These are phyloP conservation scores for Tinea trinotella DNA, from an alignment of 2,888 invertebrate species.

Conservation along the genomic window DNA sequence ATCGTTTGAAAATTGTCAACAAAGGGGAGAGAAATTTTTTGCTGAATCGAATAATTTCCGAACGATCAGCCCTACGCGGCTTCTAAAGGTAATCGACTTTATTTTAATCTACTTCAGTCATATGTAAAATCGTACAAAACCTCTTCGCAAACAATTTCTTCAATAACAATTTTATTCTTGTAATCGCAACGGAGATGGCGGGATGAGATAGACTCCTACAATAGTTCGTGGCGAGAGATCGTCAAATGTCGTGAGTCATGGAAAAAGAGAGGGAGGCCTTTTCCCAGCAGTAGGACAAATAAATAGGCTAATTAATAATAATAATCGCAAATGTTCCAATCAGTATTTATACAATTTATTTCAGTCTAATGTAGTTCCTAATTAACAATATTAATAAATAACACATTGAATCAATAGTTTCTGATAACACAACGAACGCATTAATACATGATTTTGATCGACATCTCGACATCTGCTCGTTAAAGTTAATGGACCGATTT, in stretches of 20 bases:
- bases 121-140: background rate
- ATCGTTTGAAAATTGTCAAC: constrained; percentile 15
- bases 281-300: no score
- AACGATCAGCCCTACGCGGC: background rate
- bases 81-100: background rate
- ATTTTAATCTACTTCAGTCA: background rate
- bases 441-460: constrained; percentile 65
- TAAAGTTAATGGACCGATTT: constrained; percentile 63
- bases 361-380: no score
- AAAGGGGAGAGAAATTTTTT: background rate
- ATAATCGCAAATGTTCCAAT: no score
- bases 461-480: constrained; percentile 70
- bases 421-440: constrained; percentile 28
- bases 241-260: no score
- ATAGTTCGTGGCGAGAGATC: no score
- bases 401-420: background rate
- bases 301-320: no score
- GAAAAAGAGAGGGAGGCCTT: no score
- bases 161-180: no score
- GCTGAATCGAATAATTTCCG: constrained; percentile 5
- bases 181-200: no score
- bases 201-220: no score
- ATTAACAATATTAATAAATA: background rate
- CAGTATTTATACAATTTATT: no score
- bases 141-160: no score